Base-by-base conservation (phyloP, 2,797 vertebrate genomes). In the Sebastes aleutianus region DNA sequence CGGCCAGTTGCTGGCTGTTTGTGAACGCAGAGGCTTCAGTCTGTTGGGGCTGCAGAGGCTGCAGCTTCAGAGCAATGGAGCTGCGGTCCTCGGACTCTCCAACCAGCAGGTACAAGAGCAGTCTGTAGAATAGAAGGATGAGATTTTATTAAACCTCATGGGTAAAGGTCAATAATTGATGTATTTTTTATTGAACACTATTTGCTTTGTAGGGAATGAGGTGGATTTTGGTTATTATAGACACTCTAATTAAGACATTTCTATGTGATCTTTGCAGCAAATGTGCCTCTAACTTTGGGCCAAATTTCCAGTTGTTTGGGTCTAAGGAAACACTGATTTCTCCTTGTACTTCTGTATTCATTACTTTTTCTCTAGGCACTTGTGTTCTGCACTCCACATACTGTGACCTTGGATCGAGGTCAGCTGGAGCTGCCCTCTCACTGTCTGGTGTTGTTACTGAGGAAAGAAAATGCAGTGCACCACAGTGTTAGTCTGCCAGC, bases 401-500 rank as follows among this genome's bases (percentile, higher is more conserved):
- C 56, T 61, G 75, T 62, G 66, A 85, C 18, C 31, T 20, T 32
- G 67, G 79, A 74, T 71, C 85, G 83, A 34, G 27, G 79, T 61
- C 57, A 72, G 53, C 74, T 80, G 27, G 56, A 84, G 14, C 16
- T 27, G 14, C 62, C 63, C 3, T 4, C 71, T 75, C 90, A 90
- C 73, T 95, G 93, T 78, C 92, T 96, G 6, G 4, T 95, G 71
- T 31, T 96, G 71, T 70, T 96, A 58, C 88, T 96, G 84, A 94
- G 95, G 43, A 96, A 88, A 87, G 95, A 96, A 90, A 96, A 95
- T 1, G 92, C 88, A 7, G 26, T 39, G 7, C 88, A 76, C 36
- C 94, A 95, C 81, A 50, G 78, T 73, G 63, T 92, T 68, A 87
- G 85, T 2, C 70, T 96, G 53, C 20, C 94, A 50, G 91, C 90